Evolutionary conservation across 2,113 vertebrate species (phyloP), one percentile per base, ranked within the genome.

Genomic region (Nothocercus nigrocapillus): DNA sequence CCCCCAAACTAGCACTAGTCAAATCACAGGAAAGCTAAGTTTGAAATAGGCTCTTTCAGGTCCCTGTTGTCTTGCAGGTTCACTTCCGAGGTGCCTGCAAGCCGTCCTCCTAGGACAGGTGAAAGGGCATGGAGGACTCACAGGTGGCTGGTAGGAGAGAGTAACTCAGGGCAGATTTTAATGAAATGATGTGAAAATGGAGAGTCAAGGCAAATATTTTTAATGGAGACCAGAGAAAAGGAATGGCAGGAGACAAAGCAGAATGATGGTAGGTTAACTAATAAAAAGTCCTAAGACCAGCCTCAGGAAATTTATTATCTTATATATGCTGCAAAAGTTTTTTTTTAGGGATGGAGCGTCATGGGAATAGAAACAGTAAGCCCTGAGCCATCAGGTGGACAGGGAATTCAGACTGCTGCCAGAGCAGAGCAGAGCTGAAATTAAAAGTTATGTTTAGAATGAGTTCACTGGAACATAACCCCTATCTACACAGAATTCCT

Each of bases 361-460:
- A n/a, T 69, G 45, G 89, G 58, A 95, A 76, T 68, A 76, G n/a
- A 90, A 53, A n/a, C 13, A 77, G 63, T 93, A 92, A 76, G 8
- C 15, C 40, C 72, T 66, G 32, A 92, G 38, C 47, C 56, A 75
- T 49, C 34, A 63, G 36, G 76, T 69, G 51, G 42, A 21, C 9
- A 42, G 85, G 32, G 81, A 86, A 77, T 91, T 85, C 77, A 89
- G 62, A 76, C 34, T 89, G 36, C 61, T 96, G 53, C 49, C 34
- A 76, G 62, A 86, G 73, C 9, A 85, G 21, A 85, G 21, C 30
- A 74, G 42, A 0, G 2, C 16, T 82, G 92, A 90, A 92, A 88
- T 83, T 56, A 93, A 84, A 82, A 82, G 66, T 61, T 89, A 93
- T 77, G 62, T 67, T 93, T 86, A 88, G 91, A 91, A 92, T 20